Conservation (phyloP, 2,888 invertebrate genomes). For the Plagodis dolabraria region DNA sequence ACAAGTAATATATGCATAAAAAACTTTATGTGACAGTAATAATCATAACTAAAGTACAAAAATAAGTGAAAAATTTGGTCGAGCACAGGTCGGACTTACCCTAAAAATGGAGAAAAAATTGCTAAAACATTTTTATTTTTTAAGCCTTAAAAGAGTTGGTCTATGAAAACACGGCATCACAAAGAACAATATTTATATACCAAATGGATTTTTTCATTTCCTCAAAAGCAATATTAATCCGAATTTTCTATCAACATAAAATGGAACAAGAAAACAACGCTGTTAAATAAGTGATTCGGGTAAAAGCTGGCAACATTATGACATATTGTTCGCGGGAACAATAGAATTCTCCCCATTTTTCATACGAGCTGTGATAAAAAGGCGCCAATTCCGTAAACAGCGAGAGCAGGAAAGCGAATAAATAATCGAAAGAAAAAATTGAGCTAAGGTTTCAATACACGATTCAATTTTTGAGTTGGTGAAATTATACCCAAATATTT, state of each 20-base stretch:
- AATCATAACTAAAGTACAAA: no score
- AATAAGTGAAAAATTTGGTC: no score
- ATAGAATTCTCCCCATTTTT: constrained; percentile 55
- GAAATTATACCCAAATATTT: no score
- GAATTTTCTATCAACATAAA: constrained; percentile 17
- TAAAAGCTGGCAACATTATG: constrained; percentile 61
- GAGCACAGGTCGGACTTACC: no score
- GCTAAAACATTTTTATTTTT: no score
- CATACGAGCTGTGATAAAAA: constrained; percentile 41
- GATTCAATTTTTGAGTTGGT: no score
- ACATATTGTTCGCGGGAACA: constrained; percentile 68
- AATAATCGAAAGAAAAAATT: constrained; percentile 26
- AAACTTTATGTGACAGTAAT: no score
- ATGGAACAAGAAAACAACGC: constrained; percentile 22
- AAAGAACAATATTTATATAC: background rate
- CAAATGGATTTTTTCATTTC: background rate
- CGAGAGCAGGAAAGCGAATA: constrained; percentile 19
- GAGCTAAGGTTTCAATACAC: constrained; percentile 12
- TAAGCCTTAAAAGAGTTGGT: no score
- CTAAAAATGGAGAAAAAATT: background rate
- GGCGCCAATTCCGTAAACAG: constrained; percentile 37
- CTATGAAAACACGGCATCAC: no score
- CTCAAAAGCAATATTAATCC: constrained; percentile 11
- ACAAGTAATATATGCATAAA: no score
- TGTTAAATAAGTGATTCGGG: constrained; percentile 55